phyloP scores from a whole-genome alignment of 2,113 vertebrate genomes.

The Anarhynchus alexandrinus region DNA sequence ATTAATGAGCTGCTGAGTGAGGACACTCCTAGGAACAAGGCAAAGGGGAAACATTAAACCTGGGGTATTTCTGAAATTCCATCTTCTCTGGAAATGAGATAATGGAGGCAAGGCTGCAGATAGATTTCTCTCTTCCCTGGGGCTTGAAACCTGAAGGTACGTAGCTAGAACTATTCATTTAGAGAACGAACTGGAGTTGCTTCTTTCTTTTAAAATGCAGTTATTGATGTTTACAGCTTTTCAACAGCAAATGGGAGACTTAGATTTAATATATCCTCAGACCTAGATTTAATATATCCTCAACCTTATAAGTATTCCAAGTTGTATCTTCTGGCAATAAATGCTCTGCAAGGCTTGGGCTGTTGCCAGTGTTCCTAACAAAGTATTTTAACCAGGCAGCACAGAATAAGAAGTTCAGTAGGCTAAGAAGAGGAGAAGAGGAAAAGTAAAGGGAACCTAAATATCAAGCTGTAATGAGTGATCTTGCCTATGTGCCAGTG shows the following conservation, averaged over 20 bases:
- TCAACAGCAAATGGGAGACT: background rate
- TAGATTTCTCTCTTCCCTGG: background rate
- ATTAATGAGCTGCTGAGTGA: background rate
- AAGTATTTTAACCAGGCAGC: background rate
- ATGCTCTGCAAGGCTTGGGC: background rate
- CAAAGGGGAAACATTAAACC: background rate
- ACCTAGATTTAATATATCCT: background rate
- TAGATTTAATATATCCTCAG: background rate
- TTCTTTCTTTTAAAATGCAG: constrained; percentile 14
- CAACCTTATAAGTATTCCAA: background rate
- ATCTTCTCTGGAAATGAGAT: background rate
- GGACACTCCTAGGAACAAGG: background rate
- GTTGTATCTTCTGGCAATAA: background rate
- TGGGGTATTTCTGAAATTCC: background rate
- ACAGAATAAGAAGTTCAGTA: background rate
- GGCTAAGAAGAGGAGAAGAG: background rate
- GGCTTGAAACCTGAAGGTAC: background rate
- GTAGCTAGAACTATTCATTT: background rate
- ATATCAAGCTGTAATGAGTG: background rate
- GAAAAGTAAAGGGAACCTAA: background rate
- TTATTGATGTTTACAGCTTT: constrained; percentile 8
- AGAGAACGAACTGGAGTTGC: background rate
- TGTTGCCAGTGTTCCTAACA: background rate
- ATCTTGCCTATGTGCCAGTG: background rate
- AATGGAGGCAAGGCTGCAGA: background rate